phyloP scores from a whole-genome alignment of 2,113 vertebrate species.

The Sceloporus undulatus region DNA sequence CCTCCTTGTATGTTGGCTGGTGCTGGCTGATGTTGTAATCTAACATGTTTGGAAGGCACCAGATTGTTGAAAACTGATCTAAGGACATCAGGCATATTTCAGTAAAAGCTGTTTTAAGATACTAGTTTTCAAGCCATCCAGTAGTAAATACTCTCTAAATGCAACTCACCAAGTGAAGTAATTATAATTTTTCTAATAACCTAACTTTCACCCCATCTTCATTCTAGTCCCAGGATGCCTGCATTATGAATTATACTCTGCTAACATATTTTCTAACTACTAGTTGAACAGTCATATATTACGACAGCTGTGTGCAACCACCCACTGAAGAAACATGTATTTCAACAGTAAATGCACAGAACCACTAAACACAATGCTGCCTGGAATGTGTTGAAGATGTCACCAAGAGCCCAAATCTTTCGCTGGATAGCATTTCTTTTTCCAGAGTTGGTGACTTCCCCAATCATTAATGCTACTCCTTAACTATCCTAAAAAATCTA shows the following conservation, averaged over 20 bases:
- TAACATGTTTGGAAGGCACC: not conserved
- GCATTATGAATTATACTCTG: not conserved
- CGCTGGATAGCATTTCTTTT: too few species aligned
- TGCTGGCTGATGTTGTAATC: not conserved
- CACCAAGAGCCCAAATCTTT: not conserved
- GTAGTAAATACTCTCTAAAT: not conserved
- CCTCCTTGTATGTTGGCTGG: not conserved
- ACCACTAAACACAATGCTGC: not conserved
- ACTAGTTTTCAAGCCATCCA: not conserved
- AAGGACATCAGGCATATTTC: not conserved
- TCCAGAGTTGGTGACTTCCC: too few species aligned
- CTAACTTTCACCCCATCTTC: not conserved
- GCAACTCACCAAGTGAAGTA: not conserved
- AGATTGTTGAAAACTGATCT: not conserved
- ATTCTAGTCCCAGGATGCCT: not conserved
- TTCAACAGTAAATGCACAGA: not conserved
- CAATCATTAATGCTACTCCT: too few species aligned
- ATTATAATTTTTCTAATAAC: not conserved
- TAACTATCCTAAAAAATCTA: too few species aligned
- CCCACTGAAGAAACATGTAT: not conserved
- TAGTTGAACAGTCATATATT: not conserved
- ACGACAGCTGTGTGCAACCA: not conserved
- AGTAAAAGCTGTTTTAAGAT: not conserved
- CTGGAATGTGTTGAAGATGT: not conserved
- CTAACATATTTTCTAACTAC: not conserved